Evolutionary conservation across 1,140 invertebrate species (phyloP), one percentile per base, ranked within the genome.

Genomic region (Heterodera schachtii): DNA sequence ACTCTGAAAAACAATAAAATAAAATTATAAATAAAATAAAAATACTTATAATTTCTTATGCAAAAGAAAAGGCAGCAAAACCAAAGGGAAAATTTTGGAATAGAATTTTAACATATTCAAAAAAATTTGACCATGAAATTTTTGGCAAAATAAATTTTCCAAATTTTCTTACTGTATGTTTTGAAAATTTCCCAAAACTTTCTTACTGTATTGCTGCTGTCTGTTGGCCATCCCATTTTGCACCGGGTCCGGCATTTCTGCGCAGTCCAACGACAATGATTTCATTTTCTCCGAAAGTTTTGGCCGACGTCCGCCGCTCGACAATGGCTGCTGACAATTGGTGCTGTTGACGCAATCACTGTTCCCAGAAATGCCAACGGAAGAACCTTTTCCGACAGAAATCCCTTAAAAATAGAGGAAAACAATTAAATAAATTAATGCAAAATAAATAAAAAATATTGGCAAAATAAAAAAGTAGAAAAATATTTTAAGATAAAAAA

Each of bases 211-310:
- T 67, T 70, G 60, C 52, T 49, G 73, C n/a, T 82, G 31, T 31
- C 31, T 31, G 31, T 31, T 46, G 64, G 84, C 81, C 21, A 71
- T 73, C 31, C 46, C 31, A 8, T 16, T 84, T 19, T 80, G 73
- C n/a, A 89, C 83, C 5, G 89, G 83, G 52, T 88, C 88, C 5
- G 89, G 88, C 84, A 87, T 88, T 47, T 90, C 88, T 16, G 88
- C 87, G 78, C 88, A 89, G 77, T 89, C 88, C 57, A 89, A 73
- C 7, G 89, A 90, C 5, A 89, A 79, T 9, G 87, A 89, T 75
- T 89, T 89, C 88, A 89, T 89, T 79, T 90, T 88, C 79, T 89
- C 88, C 16, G 84, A 80, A 73, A 89, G 83, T 64, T 90, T 90
- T 7, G 88, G 88, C 13, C 88, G 84, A 70, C 89, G 81, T 60